A percentile compares a stretch with the other conserved stretches of the same genome.
Conservation (phyloP, 1,140 invertebrate species). For the Drosophila pachea region DNA sequence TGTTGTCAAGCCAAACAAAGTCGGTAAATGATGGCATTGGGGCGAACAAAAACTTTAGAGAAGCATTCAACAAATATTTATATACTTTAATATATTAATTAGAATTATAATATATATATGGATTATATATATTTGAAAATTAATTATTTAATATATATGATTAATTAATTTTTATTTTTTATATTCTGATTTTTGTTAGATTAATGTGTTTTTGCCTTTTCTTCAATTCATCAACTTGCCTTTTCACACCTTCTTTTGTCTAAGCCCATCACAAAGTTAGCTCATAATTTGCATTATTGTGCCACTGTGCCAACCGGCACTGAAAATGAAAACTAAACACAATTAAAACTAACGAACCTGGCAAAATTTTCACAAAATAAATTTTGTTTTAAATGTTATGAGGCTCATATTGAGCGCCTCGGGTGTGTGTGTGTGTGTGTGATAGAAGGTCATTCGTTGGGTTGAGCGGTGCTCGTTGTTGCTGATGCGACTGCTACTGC, state of each 20-base stretch:
- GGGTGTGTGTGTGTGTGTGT: not conserved
- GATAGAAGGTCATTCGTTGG: conserved; percentile 35
- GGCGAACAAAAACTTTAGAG: not conserved
- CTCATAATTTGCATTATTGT: not conserved
- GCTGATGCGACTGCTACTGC: conserved; percentile 53
- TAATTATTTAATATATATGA: no score
- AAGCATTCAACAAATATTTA: no score
- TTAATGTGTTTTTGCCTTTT: no score
- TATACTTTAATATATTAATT: no score
- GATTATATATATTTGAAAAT: no score
- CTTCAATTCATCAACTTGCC: not conserved
- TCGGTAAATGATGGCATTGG: not conserved
- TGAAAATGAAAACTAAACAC: conserved; percentile 73
- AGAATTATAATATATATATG: no score
- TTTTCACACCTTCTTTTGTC: not conserved
- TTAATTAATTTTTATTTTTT: no score
- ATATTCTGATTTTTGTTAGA: no score
- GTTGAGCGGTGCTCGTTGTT: conserved; percentile 24
- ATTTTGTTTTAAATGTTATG: conserved; percentile 74
- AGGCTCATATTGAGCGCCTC: conserved; percentile 53
- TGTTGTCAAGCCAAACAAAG: conserved; percentile 36
- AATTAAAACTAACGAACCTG: conserved; percentile 74
- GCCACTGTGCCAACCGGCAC: conserved; percentile 22
- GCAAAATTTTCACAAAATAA: conserved; percentile 74
- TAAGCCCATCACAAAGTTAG: no score